A percentile compares a stretch with the other conserved stretches of the same genome.
Conservation (phyloP, 2,113 vertebrate genomes). For the Aphyosemion australe region DNA sequence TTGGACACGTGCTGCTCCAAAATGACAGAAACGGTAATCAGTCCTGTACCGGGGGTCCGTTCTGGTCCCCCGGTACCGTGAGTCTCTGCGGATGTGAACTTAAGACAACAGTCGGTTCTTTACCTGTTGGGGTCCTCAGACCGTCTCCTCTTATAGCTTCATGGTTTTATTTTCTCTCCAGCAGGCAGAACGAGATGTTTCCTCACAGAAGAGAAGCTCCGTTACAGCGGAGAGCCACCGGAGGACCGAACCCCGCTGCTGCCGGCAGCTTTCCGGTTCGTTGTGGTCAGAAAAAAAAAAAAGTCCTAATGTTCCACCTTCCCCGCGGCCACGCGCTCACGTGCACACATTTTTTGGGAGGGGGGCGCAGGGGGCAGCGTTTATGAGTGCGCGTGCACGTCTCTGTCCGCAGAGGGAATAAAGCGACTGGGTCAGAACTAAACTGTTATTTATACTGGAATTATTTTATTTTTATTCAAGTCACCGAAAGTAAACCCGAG, state of each 20-base stretch:
- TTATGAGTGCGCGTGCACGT: neutral
- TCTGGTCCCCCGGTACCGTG: neutral
- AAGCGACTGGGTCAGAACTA: too few relatives aligned
- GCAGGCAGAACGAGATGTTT: conserved; percentile 7
- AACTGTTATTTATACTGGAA: too few relatives aligned
- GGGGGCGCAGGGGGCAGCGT: conserved; percentile 6
- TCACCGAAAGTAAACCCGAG: too few relatives aligned
- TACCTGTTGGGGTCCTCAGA: conserved; percentile 29
- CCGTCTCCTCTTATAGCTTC: conserved; percentile 21
- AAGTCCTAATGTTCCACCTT: conserved; percentile 7
- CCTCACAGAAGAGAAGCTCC: neutral
- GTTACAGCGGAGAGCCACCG: conserved; percentile 6
- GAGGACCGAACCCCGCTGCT: conserved; percentile 1
- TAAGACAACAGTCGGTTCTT: neutral
- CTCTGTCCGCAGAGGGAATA: neutral
- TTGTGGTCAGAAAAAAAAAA: neutral
- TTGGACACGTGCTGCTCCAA: too few relatives aligned
- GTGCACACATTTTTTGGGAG: conserved; percentile 1
- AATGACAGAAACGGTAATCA: too few relatives aligned
- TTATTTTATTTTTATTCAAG: too few relatives aligned
- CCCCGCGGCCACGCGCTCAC: conserved; percentile 20
- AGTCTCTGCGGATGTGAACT: neutral
- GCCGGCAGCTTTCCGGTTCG: conserved; percentile 15
- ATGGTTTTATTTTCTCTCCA: neutral
- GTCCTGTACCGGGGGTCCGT: neutral